Evolutionary conservation across 2,888 invertebrate species (phyloP), one percentile per base, ranked within the genome.

Genomic region (Pammene aurita): DNA sequence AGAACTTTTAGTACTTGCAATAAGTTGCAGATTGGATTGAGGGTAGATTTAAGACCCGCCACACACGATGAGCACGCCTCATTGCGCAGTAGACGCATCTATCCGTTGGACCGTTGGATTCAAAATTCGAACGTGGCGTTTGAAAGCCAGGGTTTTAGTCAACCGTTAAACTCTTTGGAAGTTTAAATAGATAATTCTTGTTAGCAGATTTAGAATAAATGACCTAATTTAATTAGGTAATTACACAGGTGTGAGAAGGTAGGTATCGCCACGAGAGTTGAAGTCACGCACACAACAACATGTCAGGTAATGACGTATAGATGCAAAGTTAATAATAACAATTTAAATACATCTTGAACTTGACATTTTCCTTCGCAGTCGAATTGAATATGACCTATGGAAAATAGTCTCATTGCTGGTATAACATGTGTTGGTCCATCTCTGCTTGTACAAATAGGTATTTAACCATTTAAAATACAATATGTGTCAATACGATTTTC

Each of bases 31-130:
- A 58, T 56, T 63, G 0, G 34, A 16, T 58, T 50, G 48, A 0
- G 11, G 10, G 7, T 41, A 54, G 14, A 55, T 54, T n/a, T 60
- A 64, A 67, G 56, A 60, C 35, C 26, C 0, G 50, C 71, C 68
- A 56, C 68, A 71, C 68, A 71, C 71, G 68, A 38, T 10, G 69
- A 62, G 58, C 41, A n/a, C 62, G 56, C 54, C 16, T 61, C 61
- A 60, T 66, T 67, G 64, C 54, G 14, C 56, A 13, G 18, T 56
- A 76, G 68, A 71, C 74, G 74, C 73, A 73, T 77, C 77, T 74
- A 71, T 73, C 75, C 77, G 83, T 83, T 80, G 75, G 82, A 66
- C 77, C 81, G 80, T 80, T 74, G 73, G 74, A 77, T 78, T 74
- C 77, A 73, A 73, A 78, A 78, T 79, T 79, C 76, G 72, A 77